Base-by-base conservation (phyloP, 2,113 vertebrate species). In the Arenaria interpres region DNA sequence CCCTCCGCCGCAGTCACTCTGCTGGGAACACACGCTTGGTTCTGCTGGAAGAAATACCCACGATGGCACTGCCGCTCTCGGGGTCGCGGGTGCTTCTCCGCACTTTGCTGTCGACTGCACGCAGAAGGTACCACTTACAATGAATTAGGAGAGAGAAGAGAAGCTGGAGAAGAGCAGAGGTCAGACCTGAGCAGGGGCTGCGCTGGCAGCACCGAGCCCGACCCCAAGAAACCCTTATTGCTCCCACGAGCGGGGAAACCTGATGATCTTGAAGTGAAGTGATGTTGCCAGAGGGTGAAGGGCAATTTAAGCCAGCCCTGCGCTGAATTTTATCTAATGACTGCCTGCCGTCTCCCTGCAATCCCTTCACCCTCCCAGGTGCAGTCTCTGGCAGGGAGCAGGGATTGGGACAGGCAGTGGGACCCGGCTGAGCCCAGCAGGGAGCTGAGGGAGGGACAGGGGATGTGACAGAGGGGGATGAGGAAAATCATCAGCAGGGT, bases 21-120 rank as follows among this genome's bases (percentile, higher is more conserved):
- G 95, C 81, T 95, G 93, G n/a, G 93, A 94, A 23, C 74, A 78
- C 91, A 73, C 51, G 0, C 90, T 93, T 20, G 28, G 77, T 88
- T 85, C 48, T 12, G 24, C 59, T 30, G 77, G 86, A 50, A 88
- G 72, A 82, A 88, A 64, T 4, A 74, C 9, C 95, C 94, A 4
- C 3, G 89, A n/a, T 81, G 7, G 90, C 94, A 69, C 32, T 14
- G 78, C 64, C 5, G 1, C 20, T 9, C 27, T 22, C 4, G 1
- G 43, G 14, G 68, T 8, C 14, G 8, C 4, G 10, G 54, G 23
- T 25, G 78, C 37, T 68, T 25, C 27, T 59, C 91, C 82, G 45
- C 50, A 0, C 62, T 9, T 23, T 21, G 64, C 69, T 45, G 46
- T 25, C 82, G 67, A 7, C 3, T 24, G 66, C 21, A 3, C 6